Evolutionary conservation across 2,797 vertebrate genomes (phyloP), one percentile per base, ranked within the genome.

Genomic region (Acropternis orthonyx): DNA sequence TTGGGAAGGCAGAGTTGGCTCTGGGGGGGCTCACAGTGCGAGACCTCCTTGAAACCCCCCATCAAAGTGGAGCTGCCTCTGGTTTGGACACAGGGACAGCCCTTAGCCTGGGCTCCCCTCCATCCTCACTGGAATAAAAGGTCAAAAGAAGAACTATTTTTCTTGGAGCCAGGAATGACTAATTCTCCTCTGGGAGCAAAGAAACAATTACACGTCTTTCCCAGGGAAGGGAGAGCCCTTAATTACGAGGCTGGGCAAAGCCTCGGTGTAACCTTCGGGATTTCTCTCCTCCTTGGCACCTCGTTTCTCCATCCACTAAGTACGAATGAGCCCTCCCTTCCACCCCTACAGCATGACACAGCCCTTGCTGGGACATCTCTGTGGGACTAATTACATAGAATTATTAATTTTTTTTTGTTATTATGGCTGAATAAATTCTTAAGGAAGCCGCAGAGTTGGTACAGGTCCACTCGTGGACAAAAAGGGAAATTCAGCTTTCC

Each of bases 1-100:
- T 21, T 73, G 37, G 37, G 52, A 17, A 44, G 16, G 4, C 52
- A 44, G 48, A 67, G 14, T 10, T 46, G 34, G 20, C 0, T 18
- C 41, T 43, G 4, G 19, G 2, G 2, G 7, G 12, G 7, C 1
- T 2, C 19, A 18, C 16, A n/a, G 3, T 27, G 32, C 9, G 37
- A 75, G 7, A n/a, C 0, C 10, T 9, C 24, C 39, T 34, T 30
- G 58, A 59, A 92, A 71, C 37, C 44, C 44, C 63, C 41, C 39
- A 23, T 39, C 12, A 26, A 3, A 34, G 23, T 0, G 0, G 52
- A 62, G 26, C 43, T 82, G 67, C 20, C 13, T n/a, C 41, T 58
- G 56, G 8, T 46, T 36, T 67, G 76, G 58, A 12, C 7, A 7
- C 10, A 54, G 27, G 24, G 46, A 34, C 21, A 61, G 16, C 34